A percentile compares a stretch with the other conserved stretches of the same genome.
phyloP scores from a whole-genome alignment of 2,888 invertebrate genomes.

The Chouioia cunea region DNA sequence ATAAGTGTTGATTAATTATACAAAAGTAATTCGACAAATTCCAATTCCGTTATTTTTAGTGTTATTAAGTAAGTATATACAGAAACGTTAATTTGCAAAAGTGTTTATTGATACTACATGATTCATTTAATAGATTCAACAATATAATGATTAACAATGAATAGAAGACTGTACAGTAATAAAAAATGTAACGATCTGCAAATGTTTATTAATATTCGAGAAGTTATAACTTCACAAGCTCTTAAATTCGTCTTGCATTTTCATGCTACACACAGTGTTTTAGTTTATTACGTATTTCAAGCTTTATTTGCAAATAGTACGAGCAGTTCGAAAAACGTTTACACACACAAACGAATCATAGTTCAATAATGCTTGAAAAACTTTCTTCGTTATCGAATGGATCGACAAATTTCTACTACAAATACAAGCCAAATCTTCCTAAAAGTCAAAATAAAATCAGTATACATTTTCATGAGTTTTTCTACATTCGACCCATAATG shows the following conservation, averaged over 20 bases:
- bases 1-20: not conserved
- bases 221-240: conserved; percentile 17
- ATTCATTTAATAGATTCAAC: conserved; percentile 23
- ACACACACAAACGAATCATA: no score
- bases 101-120: conserved; percentile 27
- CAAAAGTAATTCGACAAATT: conserved; percentile 19
- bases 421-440: no score
- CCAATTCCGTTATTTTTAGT: conserved; percentile 6
- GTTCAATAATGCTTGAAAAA: no score
- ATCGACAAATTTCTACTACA: no score
- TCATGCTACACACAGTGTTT: not conserved
- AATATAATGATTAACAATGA: conserved; percentile 27
- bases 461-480: no score
- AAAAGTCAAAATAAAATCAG: no score
- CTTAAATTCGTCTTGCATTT: not conserved
- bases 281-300: not conserved
- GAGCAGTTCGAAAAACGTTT: no score
- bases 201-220: conserved; percentile 14
- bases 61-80: conserved; percentile 17
- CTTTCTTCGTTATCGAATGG: no score
- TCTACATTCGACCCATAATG: no score
- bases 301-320: no score
- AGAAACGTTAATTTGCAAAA: conserved; percentile 19
- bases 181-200: conserved; percentile 28
- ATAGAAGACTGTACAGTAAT: conserved; percentile 36